These are phyloP conservation scores for Steromphala cineraria DNA, from an alignment of 2,888 invertebrate genomes.

Conservation along the genomic window DNA sequence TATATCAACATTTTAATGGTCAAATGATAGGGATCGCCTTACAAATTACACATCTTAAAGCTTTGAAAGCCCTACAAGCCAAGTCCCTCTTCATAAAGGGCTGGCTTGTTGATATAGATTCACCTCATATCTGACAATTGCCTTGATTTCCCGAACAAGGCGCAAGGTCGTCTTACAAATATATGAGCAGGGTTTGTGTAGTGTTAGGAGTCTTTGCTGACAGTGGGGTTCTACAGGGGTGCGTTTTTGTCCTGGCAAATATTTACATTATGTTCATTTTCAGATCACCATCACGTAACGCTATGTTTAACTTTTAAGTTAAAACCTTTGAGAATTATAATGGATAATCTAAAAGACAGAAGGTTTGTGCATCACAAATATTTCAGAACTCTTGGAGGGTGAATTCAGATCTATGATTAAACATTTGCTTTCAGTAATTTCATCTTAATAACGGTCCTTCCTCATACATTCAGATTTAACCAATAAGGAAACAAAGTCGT, in stretches of 20 bases:
- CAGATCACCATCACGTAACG: no score
- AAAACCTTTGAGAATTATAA: no score
- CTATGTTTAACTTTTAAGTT: no score
- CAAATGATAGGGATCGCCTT: slow-evolving; percentile 20
- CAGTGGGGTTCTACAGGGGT: background rate
- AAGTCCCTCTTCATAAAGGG: background rate
- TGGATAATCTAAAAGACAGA: no score
- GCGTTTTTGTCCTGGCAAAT: background rate
- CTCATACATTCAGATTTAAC: no score
- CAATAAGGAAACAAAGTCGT: no score
- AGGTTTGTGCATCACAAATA: no score
- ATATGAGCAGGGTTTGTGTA: background rate
- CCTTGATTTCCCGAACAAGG: background rate
- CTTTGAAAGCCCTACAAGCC: background rate
- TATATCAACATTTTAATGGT: slow-evolving; percentile 16
- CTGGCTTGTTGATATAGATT: background rate
- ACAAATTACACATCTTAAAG: slow-evolving; percentile 19
- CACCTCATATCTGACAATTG: background rate
- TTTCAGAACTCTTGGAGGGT: no score
- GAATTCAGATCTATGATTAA: no score
- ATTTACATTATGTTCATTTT: no score
- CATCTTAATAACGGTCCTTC: no score
- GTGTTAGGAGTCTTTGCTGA: background rate
- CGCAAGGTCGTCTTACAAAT: background rate
- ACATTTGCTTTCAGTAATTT: no score